Evolutionary conservation across 2,888 invertebrate species (phyloP), one percentile per base, ranked within the genome.

Genomic region (Erannis defoliaria): DNA sequence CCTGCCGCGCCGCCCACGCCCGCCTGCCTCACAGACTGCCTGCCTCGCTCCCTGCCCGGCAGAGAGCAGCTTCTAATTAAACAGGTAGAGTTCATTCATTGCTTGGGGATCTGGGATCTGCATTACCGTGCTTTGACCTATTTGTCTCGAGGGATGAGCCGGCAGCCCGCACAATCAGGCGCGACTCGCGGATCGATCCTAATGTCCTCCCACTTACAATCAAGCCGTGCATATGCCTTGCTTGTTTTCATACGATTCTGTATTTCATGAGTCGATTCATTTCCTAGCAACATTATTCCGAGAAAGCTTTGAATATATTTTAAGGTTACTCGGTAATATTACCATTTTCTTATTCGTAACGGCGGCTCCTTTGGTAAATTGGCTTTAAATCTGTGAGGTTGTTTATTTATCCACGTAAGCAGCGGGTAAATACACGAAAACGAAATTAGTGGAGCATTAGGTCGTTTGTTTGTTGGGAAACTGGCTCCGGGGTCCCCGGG

Each of bases 1-100:
- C 40, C 23, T 19, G 33, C 51, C 38, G 21, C 26, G 12, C 50
- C 18, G n/a, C 21, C 42, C 42, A n/a, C n/a, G 16, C 21, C 31
- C 31, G 31, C 59, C 37, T 14, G 42, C 26, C 45, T 14, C 29
- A n/a, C 54, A 26, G 35, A 55, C 42, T 18, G 16, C 14, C 54
- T 16, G 37, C 37, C 37, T 37, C n/a, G 35, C 14, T 40, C 42
- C 59, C 50, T 21, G 12, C 21, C 53, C 57, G 26, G 46, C 60
- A n/a, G 54, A 31, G 40, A 3, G 49, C 37, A 58, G 54, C 58
- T 56, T 62, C 62, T 70, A 66, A 70, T 70, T 70, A 67, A 66
- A 70, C 66, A 62, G 62, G 64, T 57, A 62, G 60, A 67, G 67
- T 64, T 67, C 53, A 67, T 70, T n/a, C n/a, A n/a, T n/a, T n/a